These are phyloP conservation scores for Drosophila falleni DNA, from an alignment of 2,888 invertebrate genomes.

Conservation along the genomic window DNA sequence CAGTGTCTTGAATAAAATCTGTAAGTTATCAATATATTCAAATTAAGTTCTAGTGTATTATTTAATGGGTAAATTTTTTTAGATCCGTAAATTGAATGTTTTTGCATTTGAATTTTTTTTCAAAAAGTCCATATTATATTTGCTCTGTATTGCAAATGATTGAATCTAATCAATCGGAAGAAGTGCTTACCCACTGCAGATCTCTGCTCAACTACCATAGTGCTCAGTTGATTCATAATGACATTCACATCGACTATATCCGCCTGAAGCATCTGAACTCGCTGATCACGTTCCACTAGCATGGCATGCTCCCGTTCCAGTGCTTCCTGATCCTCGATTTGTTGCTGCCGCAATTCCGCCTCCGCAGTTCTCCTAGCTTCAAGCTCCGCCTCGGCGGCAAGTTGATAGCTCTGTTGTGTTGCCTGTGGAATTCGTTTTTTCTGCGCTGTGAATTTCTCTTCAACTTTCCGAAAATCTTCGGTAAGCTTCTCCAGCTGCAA, in stretches of 20 bases:
- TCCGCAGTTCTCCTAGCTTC: conserved; percentile 48
- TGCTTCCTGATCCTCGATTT: conserved; percentile 64
- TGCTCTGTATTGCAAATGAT: no score
- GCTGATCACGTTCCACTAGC: conserved; percentile 91
- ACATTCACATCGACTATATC: conserved; percentile 93
- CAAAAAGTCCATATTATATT: no score
- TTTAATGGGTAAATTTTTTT: no score
- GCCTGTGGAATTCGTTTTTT: conserved; percentile 91
- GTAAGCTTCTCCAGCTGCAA: no score
- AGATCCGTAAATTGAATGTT: no score
- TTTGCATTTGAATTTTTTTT: no score
- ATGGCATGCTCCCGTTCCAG: conserved; percentile 88
- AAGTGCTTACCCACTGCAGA: conserved; percentile 89
- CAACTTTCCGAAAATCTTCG: no score
- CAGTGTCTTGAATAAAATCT: conserved; percentile 94
- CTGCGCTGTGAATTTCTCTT: conserved; percentile 88
- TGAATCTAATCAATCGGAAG: background rate
- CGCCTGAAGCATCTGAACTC: conserved; percentile 92
- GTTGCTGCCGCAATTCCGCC: conserved; percentile 83
- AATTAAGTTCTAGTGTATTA: background rate
- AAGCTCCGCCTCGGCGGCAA: conserved; percentile 84
- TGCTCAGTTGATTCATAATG: conserved; percentile 92
- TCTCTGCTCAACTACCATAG: conserved; percentile 90
- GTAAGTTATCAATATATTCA: conserved; percentile 30
- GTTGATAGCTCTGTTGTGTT: conserved; percentile 87